Evolutionary conservation across 35 echinoderm and acorn worm species (phyloP).

Genomic region (Holothuria glaberrima): DNA sequence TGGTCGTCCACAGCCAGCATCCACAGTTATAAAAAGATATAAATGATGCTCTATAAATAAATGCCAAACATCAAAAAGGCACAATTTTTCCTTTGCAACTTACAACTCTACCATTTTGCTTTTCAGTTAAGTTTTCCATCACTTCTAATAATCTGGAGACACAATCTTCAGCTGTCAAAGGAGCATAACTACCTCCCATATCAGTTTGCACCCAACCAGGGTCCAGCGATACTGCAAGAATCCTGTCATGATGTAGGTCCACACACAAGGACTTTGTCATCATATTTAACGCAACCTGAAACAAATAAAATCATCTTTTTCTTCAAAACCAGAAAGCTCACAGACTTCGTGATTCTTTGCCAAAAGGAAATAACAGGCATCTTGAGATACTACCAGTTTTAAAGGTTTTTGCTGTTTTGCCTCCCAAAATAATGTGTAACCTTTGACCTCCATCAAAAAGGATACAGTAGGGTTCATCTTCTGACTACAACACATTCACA

Average conservation of each 20-base stretch:
- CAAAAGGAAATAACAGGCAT: too few species aligned
- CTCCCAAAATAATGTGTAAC: too few species aligned
- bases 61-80: neutral
- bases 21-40: too few species aligned
- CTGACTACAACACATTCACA: too few species aligned
- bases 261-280: constrained; percentile 55
- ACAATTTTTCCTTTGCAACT: constrained; percentile 10
- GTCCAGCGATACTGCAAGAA: constrained; percentile 51
- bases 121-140: constrained; percentile 22
- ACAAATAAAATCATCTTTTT: neutral
- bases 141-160: constrained; percentile 37
- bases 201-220: constrained; percentile 74
- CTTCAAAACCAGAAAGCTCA: too few species aligned
- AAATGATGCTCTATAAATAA: too few species aligned
- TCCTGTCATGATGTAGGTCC: constrained; percentile 37
- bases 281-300: constrained; percentile 69
- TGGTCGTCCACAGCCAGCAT: too few species aligned
- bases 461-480: too few species aligned
- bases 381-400: too few species aligned
- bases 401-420: too few species aligned
- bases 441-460: too few species aligned
- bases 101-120: constrained; percentile 38
- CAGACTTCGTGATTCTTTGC: too few species aligned
- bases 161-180: constrained; percentile 15
- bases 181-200: constrained; percentile 59